Evolutionary conservation across 2,113 vertebrate genomes (phyloP), one percentile per base, ranked within the genome.

Genomic region (Clarias magur): DNA sequence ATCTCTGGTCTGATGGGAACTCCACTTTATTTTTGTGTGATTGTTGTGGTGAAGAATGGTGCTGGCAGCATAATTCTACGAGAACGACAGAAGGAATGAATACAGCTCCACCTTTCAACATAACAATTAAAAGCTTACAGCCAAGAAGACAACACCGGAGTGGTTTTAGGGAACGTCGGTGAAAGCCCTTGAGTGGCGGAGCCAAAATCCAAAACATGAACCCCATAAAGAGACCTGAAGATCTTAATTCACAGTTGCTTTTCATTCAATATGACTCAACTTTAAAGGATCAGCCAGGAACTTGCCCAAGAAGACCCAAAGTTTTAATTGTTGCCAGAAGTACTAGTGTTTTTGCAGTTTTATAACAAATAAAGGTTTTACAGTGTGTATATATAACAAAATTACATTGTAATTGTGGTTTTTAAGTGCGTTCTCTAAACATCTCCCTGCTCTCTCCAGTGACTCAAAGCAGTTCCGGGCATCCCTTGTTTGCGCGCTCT

Each of bases 401-500:
- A 48, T 8, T 6, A 48, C 48, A 48, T 48, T 1, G 48, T 48
- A 34, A 3, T 38, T 38, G 48, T 48, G 48, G 48, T 8, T 48
- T 48, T 48, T 8, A 48, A 0, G 38, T 62, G 30, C 34, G 34
- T 42, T 15, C 21, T 62, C 19, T 42, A 42, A 42, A 81, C 30
- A 62, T 62, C 23, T 21, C 63, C 57, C 38, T 73, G 4, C 19
- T 62, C 63, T 53, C 21, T 30, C 70, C 48, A 53, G 79, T 59
- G 13, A 54, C 27, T 25, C 38, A 53, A 87, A 62, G 68, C 56
- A 82, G 67, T 42, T 73, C 80, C 25, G 4, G 34, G 13, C 56
- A 21, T 48, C 25, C 11, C 53, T 75, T 59, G 57, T 60, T 75
- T 23, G 68, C 42, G 57, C 53, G 27, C 75, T 83, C 60, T 89